A percentile compares a stretch with the other conserved stretches of the same genome.
These are phyloP conservation scores for Aptenodytes forsteri DNA, from an alignment of 2,113 vertebrate genomes.

Conservation along the genomic window DNA sequence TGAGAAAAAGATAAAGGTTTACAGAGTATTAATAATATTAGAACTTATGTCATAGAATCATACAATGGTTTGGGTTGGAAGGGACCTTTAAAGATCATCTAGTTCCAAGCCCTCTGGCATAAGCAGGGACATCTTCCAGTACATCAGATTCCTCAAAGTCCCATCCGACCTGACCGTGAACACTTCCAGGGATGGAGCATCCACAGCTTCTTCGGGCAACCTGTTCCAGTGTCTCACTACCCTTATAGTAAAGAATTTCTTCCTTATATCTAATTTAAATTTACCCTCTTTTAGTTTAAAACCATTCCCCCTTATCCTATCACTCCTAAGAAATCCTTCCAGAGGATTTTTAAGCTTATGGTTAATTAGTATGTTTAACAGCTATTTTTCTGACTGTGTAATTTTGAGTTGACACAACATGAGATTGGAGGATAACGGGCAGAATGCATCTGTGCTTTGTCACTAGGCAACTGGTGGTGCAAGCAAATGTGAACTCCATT, in stretches of 20 bases:
- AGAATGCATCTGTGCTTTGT: neutral
- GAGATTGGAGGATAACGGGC: neutral
- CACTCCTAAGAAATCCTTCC: neutral
- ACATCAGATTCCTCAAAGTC: neutral
- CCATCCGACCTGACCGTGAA: rapidly evolving
- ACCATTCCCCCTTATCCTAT: neutral
- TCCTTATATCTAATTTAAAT: neutral
- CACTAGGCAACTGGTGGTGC: neutral
- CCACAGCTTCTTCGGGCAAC: neutral
- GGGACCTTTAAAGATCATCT: neutral
- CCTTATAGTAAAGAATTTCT: neutral
- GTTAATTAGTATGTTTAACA: neutral
- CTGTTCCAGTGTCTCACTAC: neutral
- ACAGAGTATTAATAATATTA: neutral
- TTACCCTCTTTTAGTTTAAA: neutral
- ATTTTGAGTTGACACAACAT: neutral
- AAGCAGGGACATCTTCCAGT: rapidly evolving
- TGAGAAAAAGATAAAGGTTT: neutral
- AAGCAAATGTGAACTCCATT: neutral
- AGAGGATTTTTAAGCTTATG: neutral
- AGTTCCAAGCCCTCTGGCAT: rapidly evolving
- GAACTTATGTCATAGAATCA: neutral
- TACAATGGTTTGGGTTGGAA: neutral
- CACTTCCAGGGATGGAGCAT: neutral
- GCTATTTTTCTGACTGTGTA: neutral